A percentile compares a stretch with the other conserved stretches of the same genome.
These are phyloP conservation scores for Caenorhabditis sp. DNA, from an alignment of 2,888 invertebrate genomes.

Conservation along the genomic window DNA sequence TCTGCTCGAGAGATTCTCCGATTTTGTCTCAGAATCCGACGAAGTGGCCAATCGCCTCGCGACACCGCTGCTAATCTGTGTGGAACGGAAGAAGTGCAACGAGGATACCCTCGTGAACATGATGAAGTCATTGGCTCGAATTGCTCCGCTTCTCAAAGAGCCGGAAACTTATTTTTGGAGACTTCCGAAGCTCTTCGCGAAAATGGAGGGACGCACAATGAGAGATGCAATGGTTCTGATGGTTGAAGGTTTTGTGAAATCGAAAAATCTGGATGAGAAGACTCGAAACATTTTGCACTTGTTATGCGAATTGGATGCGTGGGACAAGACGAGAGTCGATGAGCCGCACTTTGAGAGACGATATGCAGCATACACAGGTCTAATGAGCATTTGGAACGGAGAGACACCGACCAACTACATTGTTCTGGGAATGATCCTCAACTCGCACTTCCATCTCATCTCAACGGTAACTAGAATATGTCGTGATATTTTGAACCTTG, in stretches of 20 bases:
- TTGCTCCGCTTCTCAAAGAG: slow-evolving; percentile 64
- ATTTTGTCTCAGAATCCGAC: slow-evolving; percentile 68
- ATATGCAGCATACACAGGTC: slow-evolving; percentile 87
- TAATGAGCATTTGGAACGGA: slow-evolving; percentile 85
- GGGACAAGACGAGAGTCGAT: slow-evolving; percentile 92
- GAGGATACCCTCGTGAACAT: slow-evolving; percentile 69
- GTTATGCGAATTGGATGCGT: slow-evolving; percentile 89
- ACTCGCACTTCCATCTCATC: slow-evolving; percentile 58
- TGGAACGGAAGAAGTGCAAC: slow-evolving; percentile 67
- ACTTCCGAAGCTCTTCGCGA: slow-evolving; percentile 70
- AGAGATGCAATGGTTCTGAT: slow-evolving; percentile 73
- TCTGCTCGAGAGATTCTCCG: slow-evolving; percentile 68
- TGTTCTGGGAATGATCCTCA: slow-evolving; percentile 60
- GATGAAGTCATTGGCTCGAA: slow-evolving; percentile 67
- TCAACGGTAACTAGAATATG: slow-evolving; percentile 36
- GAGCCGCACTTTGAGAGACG: slow-evolving; percentile 93
- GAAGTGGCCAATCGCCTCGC: slow-evolving; percentile 72
- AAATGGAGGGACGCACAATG: slow-evolving; percentile 66
- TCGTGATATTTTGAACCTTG: not conserved
- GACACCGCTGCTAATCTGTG: slow-evolving; percentile 67
- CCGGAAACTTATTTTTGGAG: slow-evolving; percentile 67
- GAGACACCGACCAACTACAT: slow-evolving; percentile 30
- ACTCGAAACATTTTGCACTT: slow-evolving; percentile 36
- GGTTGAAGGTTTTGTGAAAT: slow-evolving; percentile 58
- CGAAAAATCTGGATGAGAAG: slow-evolving; percentile 48